Conservation (phyloP, 2,113 vertebrate genomes). For the Proteles cristata region DNA sequence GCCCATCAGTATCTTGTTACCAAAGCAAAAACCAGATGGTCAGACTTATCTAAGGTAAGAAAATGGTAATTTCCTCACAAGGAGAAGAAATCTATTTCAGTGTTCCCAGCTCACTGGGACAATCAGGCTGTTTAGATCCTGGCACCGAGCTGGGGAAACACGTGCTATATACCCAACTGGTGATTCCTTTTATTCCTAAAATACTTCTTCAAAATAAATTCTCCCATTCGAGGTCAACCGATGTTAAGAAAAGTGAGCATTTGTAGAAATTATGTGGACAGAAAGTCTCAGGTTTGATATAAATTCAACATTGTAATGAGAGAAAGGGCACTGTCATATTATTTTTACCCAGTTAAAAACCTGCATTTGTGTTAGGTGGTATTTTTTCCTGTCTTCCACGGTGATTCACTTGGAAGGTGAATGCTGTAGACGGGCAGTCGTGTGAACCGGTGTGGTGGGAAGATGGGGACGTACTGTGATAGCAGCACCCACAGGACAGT, state of each 20-base stretch:
- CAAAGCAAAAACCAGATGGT: conserved; percentile 89
- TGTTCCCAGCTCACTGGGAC: rapidly evolving
- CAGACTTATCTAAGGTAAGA: conserved; percentile 89
- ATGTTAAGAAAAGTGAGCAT: background rate
- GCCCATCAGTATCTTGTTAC: conserved; percentile 88
- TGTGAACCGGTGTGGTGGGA: rapidly evolving
- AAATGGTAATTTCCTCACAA: conserved; percentile 65
- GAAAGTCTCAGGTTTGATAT: background rate
- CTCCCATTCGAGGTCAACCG: background rate
- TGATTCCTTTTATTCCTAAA: background rate
- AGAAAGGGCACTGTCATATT: background rate
- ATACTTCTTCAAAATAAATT: background rate
- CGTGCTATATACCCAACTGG: rapidly evolving
- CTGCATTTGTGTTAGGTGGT: background rate
- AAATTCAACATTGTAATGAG: background rate
- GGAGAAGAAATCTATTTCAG: background rate
- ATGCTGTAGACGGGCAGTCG: rapidly evolving
- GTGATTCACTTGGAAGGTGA: rapidly evolving
- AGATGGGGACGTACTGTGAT: rapidly evolving
- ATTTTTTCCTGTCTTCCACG: background rate
- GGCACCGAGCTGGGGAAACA: background rate
- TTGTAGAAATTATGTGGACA: no score
- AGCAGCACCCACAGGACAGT: rapidly evolving
- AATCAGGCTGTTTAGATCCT: background rate
- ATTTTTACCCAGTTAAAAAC: background rate